Conservation (phyloP, 2,888 invertebrate genomes). For the Sarcophaga rosellei region DNA sequence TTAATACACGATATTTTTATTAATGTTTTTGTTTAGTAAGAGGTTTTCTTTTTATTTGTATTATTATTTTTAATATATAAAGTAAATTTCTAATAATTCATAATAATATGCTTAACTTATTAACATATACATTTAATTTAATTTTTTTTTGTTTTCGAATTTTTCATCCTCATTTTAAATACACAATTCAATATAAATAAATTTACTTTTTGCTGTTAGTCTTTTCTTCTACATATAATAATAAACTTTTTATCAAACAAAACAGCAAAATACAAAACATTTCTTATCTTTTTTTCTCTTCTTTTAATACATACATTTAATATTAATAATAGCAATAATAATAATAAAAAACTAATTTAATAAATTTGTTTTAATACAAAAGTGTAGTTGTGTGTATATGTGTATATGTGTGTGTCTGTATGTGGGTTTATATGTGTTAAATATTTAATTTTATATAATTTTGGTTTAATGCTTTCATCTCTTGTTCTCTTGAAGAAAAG, state of each 20-base stretch:
- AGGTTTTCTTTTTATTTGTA: constrained; percentile 2
- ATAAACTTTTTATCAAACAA: constrained; percentile 59
- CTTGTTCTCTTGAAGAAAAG: constrained; percentile 53
- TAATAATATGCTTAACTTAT: constrained; percentile 48
- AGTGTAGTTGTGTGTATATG: constrained; percentile 33
- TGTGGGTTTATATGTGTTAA: constrained; percentile 33
- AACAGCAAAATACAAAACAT: constrained; percentile 65
- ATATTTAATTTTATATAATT: constrained; percentile 72
- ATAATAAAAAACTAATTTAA: constrained; percentile 57
- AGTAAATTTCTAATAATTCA: constrained; percentile 60
- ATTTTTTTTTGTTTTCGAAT: constrained; percentile 3
- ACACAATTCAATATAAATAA: constrained; percentile 27
- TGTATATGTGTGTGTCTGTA: neutral
- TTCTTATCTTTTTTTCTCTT: constrained; percentile 23
- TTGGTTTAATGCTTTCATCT: constrained; percentile 76
- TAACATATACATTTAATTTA: constrained; percentile 46
- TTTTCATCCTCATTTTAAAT: constrained; percentile 15
- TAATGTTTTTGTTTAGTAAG: constrained; percentile 24
- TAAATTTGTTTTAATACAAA: constrained; percentile 62
- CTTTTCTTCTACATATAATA: constrained; percentile 35
- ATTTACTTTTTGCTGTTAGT: constrained; percentile 51
- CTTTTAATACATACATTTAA: neutral
- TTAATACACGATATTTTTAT: neutral
- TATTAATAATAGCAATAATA: constrained; percentile 5
- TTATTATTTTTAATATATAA: constrained; percentile 48